Evolutionary conservation across 2,888 invertebrate species (phyloP), one percentile per base, ranked within the genome.

Genomic region (Malthinus seriepunctatus): DNA sequence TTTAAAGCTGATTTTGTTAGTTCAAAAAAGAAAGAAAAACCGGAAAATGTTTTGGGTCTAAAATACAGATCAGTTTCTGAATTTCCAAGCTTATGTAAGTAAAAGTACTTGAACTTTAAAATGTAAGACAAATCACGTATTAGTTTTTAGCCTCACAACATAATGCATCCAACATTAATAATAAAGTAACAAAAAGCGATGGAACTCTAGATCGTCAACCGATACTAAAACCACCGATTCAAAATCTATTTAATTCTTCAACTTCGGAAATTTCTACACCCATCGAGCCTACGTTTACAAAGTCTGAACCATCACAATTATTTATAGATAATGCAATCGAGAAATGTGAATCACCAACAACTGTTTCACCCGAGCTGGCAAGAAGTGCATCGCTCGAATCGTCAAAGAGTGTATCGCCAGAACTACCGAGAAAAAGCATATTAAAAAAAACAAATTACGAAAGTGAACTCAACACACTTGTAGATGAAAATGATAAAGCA

Each of bases 81-180:
- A 54, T 52, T 61, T 37, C 38, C 60, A 7, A 39, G 42, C 1
- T 10, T 32, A 51, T 23, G 56, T 56, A 52, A 49, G 56, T 57
- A 33, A 32, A 38, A 6, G 9, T 11, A 42, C 6, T 42, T 42
- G 8, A 39, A 15, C 14, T 23, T 42, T 15, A 42, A 23, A 42
- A 23, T 42, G 39, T 5, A 23, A 42, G 1, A 23, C 12, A 15
- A 3, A n/a, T 23, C 14, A 42, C 3, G 3, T 15, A 42, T 15
- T 42, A 3, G 8, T 42, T 42, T 42, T 42, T 42, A 42, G 52
- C 23, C 7, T 7, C 6, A n/a, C 37, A 44, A n/a, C n/a, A 12
- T 8, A 8, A 33, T 23, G 23, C 46, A 3, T 12, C 52, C 1
- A 14, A 1, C 8, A 1, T 12, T 8, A 10, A 7, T 8, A 38